A percentile compares a stretch with the other conserved stretches of the same genome.
Conservation (phyloP, 2,888 invertebrate genomes). For the Heterodera filipjevi region DNA sequence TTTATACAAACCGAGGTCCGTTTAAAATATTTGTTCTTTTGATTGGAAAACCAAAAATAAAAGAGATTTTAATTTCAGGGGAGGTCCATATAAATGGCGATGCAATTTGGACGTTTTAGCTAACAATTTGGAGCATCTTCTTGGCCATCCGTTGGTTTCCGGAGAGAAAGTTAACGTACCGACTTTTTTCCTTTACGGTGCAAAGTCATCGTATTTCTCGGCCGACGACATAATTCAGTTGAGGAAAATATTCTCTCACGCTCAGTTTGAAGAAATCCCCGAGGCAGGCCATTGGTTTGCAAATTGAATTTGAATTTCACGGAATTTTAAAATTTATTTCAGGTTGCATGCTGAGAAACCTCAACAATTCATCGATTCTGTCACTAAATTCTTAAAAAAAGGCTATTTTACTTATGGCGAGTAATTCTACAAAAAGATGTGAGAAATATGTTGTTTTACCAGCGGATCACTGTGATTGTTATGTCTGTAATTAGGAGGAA, state of each 20-base stretch:
- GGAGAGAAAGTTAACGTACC: slow-evolving; percentile 72
- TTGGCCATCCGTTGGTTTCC: slow-evolving; percentile 27
- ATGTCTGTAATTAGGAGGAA: no score
- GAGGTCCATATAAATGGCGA: slow-evolving; percentile 78
- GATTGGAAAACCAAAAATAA: slow-evolving; percentile 66
- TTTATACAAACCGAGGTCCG: slow-evolving; percentile 38
- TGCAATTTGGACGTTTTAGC: slow-evolving; percentile 78
- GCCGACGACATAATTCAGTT: slow-evolving; percentile 69
- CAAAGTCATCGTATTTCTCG: slow-evolving; percentile 79
- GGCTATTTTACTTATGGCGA: slow-evolving; percentile 24
- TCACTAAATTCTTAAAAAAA: slow-evolving; percentile 72
- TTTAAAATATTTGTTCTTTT: neutral
- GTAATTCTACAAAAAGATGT: neutral
- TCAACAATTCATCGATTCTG: slow-evolving; percentile 74
- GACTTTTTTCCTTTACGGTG: slow-evolving; percentile 83
- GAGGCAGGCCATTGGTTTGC: slow-evolving; percentile 83
- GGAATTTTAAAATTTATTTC: slow-evolving; percentile 1
- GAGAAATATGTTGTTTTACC: no score
- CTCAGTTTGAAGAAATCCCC: slow-evolving; percentile 75
- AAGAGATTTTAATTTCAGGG: slow-evolving; percentile 7
- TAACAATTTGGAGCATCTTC: slow-evolving; percentile 72
- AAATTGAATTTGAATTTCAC: neutral
- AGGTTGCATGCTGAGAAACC: slow-evolving; percentile 86
- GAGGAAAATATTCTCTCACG: slow-evolving; percentile 75
- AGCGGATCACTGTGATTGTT: no score